A percentile compares a stretch with the other conserved stretches of the same genome.
Conservation (phyloP, 2,888 invertebrate genomes). For the Colostygia pectinataria region DNA sequence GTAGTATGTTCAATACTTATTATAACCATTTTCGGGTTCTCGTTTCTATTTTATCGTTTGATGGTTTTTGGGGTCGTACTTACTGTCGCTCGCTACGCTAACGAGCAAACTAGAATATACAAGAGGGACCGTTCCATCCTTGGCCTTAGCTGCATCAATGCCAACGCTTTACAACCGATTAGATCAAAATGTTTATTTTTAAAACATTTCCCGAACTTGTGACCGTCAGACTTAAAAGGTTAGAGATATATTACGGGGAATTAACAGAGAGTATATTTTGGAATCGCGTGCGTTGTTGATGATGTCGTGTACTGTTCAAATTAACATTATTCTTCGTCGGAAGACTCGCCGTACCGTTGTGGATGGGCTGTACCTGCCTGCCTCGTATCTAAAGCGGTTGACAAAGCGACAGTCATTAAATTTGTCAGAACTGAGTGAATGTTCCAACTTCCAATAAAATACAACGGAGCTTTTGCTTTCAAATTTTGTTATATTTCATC, state of each 20-base stretch:
- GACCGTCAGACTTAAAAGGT: conserved; percentile 22
- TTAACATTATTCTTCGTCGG: conserved; percentile 40
- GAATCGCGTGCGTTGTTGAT: conserved; percentile 51
- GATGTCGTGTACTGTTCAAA: conserved; percentile 45
- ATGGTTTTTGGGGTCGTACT: no score
- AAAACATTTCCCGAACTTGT: conserved; percentile 22
- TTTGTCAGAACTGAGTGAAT: conserved; percentile 2
- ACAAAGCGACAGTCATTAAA: conserved; percentile 14
- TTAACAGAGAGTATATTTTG: conserved; percentile 42
- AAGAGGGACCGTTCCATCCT: conserved; percentile 2
- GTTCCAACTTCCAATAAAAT: neutral
- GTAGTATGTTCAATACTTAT: no score
- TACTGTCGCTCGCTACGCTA: no score
- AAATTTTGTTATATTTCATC: neutral
- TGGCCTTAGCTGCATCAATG: conserved; percentile 6
- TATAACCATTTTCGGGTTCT: no score
- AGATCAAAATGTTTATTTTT: conserved; percentile 15
- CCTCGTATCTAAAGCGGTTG: neutral
- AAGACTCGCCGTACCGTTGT: conserved; percentile 20
- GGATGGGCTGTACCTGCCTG: neutral
- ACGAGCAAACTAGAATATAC: no score
- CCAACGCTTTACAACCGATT: conserved; percentile 17
- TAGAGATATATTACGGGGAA: conserved; percentile 32
- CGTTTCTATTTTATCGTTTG: no score
- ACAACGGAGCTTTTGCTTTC: neutral